Evolutionary conservation across 2,113 vertebrate genomes (phyloP).

Genomic region (Lophura nycthemera): DNA sequence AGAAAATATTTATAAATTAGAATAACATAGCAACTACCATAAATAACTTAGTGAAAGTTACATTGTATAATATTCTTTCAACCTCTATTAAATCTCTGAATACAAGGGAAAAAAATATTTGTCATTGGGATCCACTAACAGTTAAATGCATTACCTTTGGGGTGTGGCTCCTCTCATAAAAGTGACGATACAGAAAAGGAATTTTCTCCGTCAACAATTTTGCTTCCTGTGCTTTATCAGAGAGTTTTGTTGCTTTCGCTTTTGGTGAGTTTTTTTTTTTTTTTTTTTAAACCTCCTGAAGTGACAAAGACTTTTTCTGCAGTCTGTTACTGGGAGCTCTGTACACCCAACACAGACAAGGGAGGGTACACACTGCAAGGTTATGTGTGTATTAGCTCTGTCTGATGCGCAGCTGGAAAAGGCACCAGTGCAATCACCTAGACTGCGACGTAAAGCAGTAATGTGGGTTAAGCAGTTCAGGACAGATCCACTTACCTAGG

Average conservation of each 20-base stretch:
- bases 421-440: background rate
- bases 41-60: background rate
- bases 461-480: background rate
- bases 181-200: constrained; percentile 57
- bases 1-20: background rate
- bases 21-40: background rate
- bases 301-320: background rate
- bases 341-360: background rate
- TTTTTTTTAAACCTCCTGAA: background rate
- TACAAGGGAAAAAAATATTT: background rate
- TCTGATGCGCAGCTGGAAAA: background rate
- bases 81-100: background rate
- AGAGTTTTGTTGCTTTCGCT: background rate
- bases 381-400: background rate
- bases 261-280: background rate
- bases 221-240: constrained; percentile 55
- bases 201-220: constrained; percentile 68
- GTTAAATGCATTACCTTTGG: constrained; percentile 52
- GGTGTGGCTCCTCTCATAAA: constrained; percentile 45
- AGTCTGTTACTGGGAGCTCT: background rate
- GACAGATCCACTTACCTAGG: background rate
- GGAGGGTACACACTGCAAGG: background rate
- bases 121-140: constrained; percentile 20
- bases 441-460: background rate
- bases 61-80: background rate